Evolutionary conservation across 2,113 vertebrate species (phyloP), one percentile per base, ranked within the genome.

Genomic region (Peromyscus polionotus): DNA sequence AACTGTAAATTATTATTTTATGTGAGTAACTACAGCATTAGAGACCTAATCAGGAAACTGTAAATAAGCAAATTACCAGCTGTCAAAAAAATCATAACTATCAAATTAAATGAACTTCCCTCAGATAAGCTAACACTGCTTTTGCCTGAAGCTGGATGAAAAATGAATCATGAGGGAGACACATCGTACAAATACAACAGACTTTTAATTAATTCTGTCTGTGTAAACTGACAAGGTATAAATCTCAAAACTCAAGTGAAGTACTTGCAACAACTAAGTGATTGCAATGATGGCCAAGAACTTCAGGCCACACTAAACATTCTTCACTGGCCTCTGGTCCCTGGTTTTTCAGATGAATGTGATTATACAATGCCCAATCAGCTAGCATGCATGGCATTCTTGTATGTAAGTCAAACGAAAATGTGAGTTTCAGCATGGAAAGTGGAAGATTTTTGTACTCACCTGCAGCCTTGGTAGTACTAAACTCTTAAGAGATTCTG

Each of bases 51-150:
- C 97, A 95, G 85, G 96, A 98, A 97, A 67, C 36, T 98, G 90
- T 98, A 98, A 98, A 98, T 98, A 98, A 98, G 95, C 84, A 98
- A 98, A 98, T 98, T 98, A 95, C 90, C 26, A 98, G 54, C 94
- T 98, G 97, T 98, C 98, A 98, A 95, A 98, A 98, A 98, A 98
- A 68, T 68, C 81, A 95, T 93, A 57, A 24, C 72, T 98, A 94
- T 96, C 95, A 96, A 97, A 97, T 98, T 98, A 98, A 98, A 98
- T 96, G 20, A 97, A 92, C 4, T 45, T 96, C 94, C 96, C 95
- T 91, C 73, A 97, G 94, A 96, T 92, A 98, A 98, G 57, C 57
- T 98, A 98, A 93, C 83, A 96, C 90, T 97, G 97, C 95, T 81
- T 97, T 97, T 97, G 57, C 90, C 96, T 96, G 39, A 45, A 98